A percentile compares a stretch with the other conserved stretches of the same genome.
These are phyloP conservation scores for Zosterops pallidus DNA, from an alignment of 2,113 vertebrate genomes.

Conservation along the genomic window DNA sequence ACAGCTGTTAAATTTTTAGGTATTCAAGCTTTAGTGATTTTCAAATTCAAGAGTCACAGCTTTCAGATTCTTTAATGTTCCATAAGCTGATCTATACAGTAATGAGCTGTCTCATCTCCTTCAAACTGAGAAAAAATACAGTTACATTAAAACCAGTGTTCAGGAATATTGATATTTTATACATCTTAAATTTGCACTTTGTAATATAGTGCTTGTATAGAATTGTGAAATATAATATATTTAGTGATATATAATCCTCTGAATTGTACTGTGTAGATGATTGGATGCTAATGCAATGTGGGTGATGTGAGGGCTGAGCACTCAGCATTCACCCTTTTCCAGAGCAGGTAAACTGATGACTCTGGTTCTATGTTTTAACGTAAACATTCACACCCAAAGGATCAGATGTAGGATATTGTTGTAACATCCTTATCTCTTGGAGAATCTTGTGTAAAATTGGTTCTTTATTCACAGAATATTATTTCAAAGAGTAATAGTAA, in stretches of 20 bases:
- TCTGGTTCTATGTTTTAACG: background rate
- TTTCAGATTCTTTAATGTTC: background rate
- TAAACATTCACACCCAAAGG: background rate
- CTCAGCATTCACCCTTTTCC: background rate
- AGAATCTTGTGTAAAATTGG: background rate
- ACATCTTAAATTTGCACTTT: background rate
- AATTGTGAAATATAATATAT: background rate
- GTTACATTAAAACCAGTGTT: background rate
- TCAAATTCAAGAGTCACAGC: background rate
- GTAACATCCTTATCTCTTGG: background rate
- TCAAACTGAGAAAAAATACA: background rate
- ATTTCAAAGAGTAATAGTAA: background rate
- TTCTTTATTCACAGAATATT: background rate
- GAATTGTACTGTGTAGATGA: background rate
- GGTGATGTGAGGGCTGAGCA: background rate
- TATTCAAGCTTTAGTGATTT: background rate
- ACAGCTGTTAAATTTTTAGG: background rate
- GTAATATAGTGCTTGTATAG: background rate
- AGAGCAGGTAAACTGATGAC: background rate
- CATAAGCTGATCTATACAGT: background rate
- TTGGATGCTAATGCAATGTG: no score
- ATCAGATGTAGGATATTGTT: background rate
- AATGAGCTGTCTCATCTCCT: background rate
- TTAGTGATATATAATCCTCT: background rate
- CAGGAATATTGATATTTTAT: background rate